phyloP scores from a whole-genome alignment of 2,888 invertebrate species.

The Hydrotaea diabolus region DNA sequence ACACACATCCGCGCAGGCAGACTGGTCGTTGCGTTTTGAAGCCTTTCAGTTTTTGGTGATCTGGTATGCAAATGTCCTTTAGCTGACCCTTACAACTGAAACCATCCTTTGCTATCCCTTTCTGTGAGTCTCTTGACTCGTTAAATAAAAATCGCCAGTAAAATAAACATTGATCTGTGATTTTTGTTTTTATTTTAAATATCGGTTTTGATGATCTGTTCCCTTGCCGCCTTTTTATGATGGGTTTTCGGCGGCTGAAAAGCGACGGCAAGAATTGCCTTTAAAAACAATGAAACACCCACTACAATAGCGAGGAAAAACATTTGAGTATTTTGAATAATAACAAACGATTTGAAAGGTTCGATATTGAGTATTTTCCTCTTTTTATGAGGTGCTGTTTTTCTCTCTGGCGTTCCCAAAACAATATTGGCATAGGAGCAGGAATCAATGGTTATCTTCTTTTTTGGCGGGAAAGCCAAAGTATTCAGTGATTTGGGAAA shows the following conservation, averaged over 20 bases:
- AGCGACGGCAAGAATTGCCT: too few species aligned
- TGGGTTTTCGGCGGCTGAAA: neutral
- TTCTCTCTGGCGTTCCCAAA: neutral
- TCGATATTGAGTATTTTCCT: too few species aligned
- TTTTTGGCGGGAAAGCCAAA: neutral
- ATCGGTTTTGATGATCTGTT: neutral
- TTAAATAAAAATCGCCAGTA: conserved; percentile 32
- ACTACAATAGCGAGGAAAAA: conserved; percentile 5
- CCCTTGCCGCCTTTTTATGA: conserved; percentile 34
- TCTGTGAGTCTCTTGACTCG: conserved; percentile 31
- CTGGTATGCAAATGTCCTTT: too few species aligned
- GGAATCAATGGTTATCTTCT: too few species aligned
- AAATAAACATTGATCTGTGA: conserved; percentile 48
- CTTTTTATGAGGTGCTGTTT: neutral
- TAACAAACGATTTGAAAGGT: neutral
- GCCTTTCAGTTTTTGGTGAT: too few species aligned
- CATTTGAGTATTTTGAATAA: neutral
- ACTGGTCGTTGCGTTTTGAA: too few species aligned
- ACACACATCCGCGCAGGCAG: neutral
- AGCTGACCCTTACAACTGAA: too few species aligned
- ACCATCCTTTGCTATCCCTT: neutral
- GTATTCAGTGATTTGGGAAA: too few species aligned
- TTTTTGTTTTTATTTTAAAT: neutral
- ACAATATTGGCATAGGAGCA: neutral
- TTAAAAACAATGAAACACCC: conserved; percentile 26